These are phyloP conservation scores for Scolanthus callimorphus DNA, from an alignment of 92 coral and sea anemone species.

Conservation along the genomic window DNA sequence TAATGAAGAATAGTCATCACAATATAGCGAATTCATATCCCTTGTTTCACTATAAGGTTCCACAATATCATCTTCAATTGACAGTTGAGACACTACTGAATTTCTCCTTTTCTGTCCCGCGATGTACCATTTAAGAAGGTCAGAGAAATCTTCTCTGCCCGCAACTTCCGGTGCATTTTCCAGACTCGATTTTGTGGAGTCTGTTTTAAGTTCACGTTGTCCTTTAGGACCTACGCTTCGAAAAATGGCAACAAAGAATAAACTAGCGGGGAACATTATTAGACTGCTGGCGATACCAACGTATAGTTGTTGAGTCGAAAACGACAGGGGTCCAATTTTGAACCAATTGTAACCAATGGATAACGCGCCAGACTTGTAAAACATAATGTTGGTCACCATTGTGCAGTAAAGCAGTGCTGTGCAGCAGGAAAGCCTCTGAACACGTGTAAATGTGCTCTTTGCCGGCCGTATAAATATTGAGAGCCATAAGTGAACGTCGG, in stretches of 20 bases:
- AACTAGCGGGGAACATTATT: slow-evolving; percentile 66
- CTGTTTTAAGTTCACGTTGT: slow-evolving; percentile 1
- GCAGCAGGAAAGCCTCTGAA: slow-evolving; percentile 89
- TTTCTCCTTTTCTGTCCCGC: slow-evolving; percentile 28
- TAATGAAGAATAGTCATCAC: too few relatives aligned
- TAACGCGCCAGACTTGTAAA: slow-evolving; percentile 43
- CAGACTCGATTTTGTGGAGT: background rate
- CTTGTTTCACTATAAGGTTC: too few relatives aligned
- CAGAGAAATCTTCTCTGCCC: slow-evolving; percentile 22
- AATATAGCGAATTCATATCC: too few relatives aligned
- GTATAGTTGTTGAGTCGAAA: slow-evolving; percentile 40
- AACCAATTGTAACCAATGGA: slow-evolving; percentile 24
- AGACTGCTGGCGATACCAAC: slow-evolving; percentile 65
- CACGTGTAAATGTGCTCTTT: slow-evolving; percentile 76
- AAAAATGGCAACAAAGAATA: slow-evolving; percentile 55
- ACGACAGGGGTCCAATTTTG: slow-evolving; percentile 33
- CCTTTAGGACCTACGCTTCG: slow-evolving; percentile 51
- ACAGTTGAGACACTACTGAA: background rate
- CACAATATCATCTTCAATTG: too few relatives aligned
- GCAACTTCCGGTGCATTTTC: slow-evolving; percentile 21
- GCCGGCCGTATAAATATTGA: slow-evolving; percentile 79
- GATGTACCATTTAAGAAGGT: slow-evolving; percentile 43
- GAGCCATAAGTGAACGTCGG: slow-evolving; percentile 85
- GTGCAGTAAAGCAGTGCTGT: slow-evolving; percentile 53
- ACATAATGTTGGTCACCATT: slow-evolving; percentile 78